Evolutionary conservation across 2,888 invertebrate genomes (phyloP).

Genomic region (Bursaphelenchus okinawaensis): DNA sequence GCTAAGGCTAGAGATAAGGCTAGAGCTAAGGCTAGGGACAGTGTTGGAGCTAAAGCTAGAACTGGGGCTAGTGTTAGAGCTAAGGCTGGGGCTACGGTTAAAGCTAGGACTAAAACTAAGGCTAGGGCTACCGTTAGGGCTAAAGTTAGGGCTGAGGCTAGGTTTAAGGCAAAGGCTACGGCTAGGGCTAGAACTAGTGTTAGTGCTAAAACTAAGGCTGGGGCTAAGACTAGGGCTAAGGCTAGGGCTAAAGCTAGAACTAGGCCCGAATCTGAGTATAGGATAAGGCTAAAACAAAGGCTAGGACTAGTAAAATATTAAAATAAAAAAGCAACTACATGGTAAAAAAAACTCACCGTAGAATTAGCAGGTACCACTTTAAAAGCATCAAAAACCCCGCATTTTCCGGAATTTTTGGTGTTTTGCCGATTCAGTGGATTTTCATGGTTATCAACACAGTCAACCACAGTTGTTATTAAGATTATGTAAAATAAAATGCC

Average conservation of each 20-base stretch:
- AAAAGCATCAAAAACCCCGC: constrained; percentile 55
- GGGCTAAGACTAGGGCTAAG: neutral
- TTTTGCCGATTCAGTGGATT: neutral
- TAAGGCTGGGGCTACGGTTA: no score
- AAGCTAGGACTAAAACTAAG: no score
- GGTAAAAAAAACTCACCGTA: constrained; percentile 24
- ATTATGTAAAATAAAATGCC: neutral
- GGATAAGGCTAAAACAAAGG: neutral
- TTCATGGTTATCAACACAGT: neutral
- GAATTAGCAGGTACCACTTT: constrained; percentile 53
- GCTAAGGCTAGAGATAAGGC: no score
- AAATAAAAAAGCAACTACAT: neutral
- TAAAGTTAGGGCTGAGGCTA: neutral
- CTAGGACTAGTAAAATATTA: neutral
- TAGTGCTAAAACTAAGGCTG: no score
- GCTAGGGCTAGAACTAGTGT: neutral
- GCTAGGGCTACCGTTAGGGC: no score
- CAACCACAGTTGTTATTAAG: neutral
- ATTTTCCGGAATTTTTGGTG: constrained; percentile 15
- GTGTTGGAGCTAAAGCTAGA: no score
- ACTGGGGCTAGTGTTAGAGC: no score
- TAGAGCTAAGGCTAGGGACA: no score
- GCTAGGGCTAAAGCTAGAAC: neutral
- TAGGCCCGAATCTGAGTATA: neutral
- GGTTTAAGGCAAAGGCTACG: neutral